Conservation (phyloP, 1,140 invertebrate species). For the Coelopa frigida region DNA sequence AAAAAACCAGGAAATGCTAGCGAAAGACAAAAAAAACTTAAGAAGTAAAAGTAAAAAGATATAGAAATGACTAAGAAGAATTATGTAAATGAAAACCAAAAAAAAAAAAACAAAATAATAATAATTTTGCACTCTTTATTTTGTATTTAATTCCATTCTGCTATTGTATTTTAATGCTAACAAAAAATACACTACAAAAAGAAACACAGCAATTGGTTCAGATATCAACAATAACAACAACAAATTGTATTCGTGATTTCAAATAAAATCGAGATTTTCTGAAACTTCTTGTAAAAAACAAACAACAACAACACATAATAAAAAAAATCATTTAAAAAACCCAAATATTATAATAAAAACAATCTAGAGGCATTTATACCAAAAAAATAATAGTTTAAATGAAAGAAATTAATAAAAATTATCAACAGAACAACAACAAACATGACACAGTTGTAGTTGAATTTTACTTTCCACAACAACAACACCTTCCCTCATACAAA, state of each 20-base stretch:
- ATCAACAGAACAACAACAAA: not conserved
- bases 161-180: too few species aligned
- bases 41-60: too few species aligned
- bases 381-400: conserved; percentile 17
- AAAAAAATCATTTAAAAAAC: conserved; percentile 3
- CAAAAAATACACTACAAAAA: too few species aligned
- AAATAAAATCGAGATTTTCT: conserved; percentile 4
- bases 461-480: too few species aligned
- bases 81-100: not conserved
- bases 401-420: not conserved
- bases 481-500: too few species aligned
- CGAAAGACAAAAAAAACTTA: too few species aligned
- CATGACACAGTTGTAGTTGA: not conserved
- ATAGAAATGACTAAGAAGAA: conserved; percentile 3
- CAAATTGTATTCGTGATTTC: too few species aligned
- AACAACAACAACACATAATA: conserved; percentile 15
- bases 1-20: too few species aligned
- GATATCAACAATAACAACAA: too few species aligned
- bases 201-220: too few species aligned
- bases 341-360: conserved; percentile 2
- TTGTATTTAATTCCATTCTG: too few species aligned
- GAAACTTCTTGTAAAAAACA: conserved; percentile 13
- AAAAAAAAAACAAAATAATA: conserved; percentile 2
- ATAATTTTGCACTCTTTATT: not conserved
- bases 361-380: conserved; percentile 10